Evolutionary conservation across 2,888 invertebrate genomes (phyloP).

Genomic region (Cephus nigrinus): DNA sequence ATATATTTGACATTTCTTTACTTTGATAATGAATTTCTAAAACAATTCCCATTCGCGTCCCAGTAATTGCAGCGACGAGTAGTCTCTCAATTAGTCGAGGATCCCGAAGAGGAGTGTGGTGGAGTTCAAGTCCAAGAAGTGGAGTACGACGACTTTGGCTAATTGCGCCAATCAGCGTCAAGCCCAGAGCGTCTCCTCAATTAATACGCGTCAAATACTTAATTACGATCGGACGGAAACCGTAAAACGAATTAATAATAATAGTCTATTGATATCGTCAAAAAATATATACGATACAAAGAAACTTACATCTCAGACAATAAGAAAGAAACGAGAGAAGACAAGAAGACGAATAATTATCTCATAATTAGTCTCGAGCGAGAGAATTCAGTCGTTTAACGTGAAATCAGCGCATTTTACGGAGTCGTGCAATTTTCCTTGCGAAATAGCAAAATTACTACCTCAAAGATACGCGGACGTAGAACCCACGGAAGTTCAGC

Average conservation of each 20-base stretch:
- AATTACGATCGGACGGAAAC: constrained; percentile 37
- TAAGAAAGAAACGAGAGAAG: neutral
- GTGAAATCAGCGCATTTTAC: neutral
- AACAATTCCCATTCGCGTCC: neutral
- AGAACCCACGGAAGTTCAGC: neutral
- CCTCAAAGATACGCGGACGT: neutral
- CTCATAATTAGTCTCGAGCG: neutral
- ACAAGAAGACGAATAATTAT: neutral
- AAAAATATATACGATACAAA: neutral
- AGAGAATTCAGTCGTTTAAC: neutral
- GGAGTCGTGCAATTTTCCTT: neutral
- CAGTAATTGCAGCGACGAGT: neutral
- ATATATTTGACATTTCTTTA: neutral
- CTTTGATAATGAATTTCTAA: neutral
- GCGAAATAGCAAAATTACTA: neutral
- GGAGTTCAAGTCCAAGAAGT: neutral
- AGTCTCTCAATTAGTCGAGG: neutral
- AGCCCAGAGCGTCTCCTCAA: constrained; percentile 25
- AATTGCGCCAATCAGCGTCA: constrained; percentile 38
- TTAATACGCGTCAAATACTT: constrained; percentile 43
- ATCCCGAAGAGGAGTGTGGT: neutral
- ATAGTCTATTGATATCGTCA: neutral
- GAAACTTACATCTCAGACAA: neutral
- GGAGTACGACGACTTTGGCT: constrained; percentile 14
- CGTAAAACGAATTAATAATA: neutral